Evolutionary conservation across 2,113 vertebrate genomes (phyloP).

Genomic region (Hemibagrus wyckioides): DNA sequence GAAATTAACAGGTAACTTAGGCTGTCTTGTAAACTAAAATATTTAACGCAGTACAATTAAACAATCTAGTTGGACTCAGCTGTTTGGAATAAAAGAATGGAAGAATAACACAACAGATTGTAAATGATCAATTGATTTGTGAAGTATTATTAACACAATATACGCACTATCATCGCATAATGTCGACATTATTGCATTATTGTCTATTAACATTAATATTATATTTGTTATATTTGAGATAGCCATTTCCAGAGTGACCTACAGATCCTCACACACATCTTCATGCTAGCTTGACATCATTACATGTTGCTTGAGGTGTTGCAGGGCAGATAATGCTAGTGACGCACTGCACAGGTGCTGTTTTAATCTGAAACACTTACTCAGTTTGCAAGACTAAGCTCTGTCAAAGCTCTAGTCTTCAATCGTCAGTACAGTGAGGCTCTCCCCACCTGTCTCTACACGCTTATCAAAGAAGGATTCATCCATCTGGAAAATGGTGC

Average conservation of each 20-base stretch:
- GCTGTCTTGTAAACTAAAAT: background rate
- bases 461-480: constrained; percentile 2
- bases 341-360: background rate
- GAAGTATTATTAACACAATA: background rate
- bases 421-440: background rate
- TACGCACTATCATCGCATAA: background rate
- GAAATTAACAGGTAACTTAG: background rate
- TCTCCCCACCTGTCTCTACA: background rate
- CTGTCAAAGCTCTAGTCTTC: constrained; percentile 18
- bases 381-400: constrained; percentile 7
- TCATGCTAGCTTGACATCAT: background rate
- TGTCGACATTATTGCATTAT: background rate
- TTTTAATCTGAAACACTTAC: constrained; percentile 14
- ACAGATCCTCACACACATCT: background rate
- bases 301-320: background rate
- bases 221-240: background rate
- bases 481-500: constrained; percentile 41
- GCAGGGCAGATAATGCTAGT: background rate
- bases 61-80: background rate
- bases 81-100: background rate
- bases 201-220: background rate
- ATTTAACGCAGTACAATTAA: background rate
- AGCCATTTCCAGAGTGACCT: background rate
- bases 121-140: background rate
- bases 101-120: background rate